phyloP scores from a whole-genome alignment of 2,888 invertebrate genomes.

The Drosophila dives region DNA sequence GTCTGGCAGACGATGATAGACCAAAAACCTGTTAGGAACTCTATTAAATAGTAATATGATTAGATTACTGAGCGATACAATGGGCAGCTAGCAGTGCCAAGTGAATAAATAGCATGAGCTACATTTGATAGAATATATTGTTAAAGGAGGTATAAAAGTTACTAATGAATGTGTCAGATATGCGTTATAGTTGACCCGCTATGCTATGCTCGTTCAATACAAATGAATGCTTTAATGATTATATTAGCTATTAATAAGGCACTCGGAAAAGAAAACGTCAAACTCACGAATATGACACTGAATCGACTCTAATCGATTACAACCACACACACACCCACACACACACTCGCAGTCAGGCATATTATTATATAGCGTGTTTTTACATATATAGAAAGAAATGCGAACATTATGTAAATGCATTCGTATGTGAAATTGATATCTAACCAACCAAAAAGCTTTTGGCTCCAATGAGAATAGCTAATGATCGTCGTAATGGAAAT shows the following conservation, averaged over 20 bases:
- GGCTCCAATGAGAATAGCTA: neutral
- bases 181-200: conserved; percentile 8
- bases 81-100: neutral
- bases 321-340: neutral
- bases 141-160: neutral
- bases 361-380: neutral
- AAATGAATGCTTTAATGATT: conserved; percentile 25
- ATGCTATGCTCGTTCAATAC: conserved; percentile 8
- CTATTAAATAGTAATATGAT: conserved; percentile 11
- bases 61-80: neutral
- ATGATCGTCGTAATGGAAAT: conserved; percentile 7
- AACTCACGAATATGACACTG: conserved; percentile 12
- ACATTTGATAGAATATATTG: neutral
- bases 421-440: conserved; percentile 24
- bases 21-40: conserved; percentile 15
- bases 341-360: neutral
- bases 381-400: conserved; percentile 1
- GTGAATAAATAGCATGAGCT: too few species aligned
- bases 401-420: conserved; percentile 19
- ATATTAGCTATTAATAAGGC: conserved; percentile 31
- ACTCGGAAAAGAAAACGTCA: neutral
- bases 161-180: neutral
- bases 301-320: conserved; percentile 4
- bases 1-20: neutral
- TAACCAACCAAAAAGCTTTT: conserved; percentile 7